Evolutionary conservation across 2,888 invertebrate species (phyloP).

Genomic region (Oxyteleia sp.): DNA sequence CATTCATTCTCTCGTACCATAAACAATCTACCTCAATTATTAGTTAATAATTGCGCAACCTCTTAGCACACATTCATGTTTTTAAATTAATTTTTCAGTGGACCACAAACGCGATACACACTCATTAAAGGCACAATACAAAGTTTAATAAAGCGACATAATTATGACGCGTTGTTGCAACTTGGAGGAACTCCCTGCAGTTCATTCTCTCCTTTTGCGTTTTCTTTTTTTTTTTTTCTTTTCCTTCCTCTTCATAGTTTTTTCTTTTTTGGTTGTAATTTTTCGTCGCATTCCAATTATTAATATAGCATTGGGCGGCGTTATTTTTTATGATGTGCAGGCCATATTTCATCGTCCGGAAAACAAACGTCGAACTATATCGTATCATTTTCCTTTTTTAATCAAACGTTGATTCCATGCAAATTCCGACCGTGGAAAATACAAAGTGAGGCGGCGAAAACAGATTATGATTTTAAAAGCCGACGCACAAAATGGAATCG

Average conservation of each 20-base stretch:
- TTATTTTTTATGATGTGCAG: constrained; percentile 57
- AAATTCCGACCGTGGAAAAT: constrained; percentile 50
- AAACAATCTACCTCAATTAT: neutral
- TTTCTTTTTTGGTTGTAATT: neutral
- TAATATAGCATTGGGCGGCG: constrained; percentile 28
- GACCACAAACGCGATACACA: neutral
- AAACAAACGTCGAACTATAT: constrained; percentile 64
- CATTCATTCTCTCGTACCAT: neutral
- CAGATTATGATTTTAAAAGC: constrained; percentile 71
- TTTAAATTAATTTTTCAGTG: constrained; percentile 5
- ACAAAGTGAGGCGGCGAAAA: constrained; percentile 67
- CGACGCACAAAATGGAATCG: constrained; percentile 64
- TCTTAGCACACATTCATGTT: constrained; percentile 17
- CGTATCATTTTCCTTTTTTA: constrained; percentile 67
- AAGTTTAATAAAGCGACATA: constrained; percentile 22
- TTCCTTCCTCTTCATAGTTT: neutral
- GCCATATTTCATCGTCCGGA: constrained; percentile 63
- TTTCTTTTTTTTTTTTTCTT: constrained; percentile 1
- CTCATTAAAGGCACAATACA: constrained; percentile 7
- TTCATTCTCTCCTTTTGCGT: too few species aligned
- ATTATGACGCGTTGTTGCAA: constrained; percentile 3
- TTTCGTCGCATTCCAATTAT: constrained; percentile 47
- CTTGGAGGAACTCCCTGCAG: neutral
- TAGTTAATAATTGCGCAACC: neutral
- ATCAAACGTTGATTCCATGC: constrained; percentile 70